These are phyloP conservation scores for Pipa parva DNA, from an alignment of 2,113 vertebrate species.

Conservation along the genomic window DNA sequence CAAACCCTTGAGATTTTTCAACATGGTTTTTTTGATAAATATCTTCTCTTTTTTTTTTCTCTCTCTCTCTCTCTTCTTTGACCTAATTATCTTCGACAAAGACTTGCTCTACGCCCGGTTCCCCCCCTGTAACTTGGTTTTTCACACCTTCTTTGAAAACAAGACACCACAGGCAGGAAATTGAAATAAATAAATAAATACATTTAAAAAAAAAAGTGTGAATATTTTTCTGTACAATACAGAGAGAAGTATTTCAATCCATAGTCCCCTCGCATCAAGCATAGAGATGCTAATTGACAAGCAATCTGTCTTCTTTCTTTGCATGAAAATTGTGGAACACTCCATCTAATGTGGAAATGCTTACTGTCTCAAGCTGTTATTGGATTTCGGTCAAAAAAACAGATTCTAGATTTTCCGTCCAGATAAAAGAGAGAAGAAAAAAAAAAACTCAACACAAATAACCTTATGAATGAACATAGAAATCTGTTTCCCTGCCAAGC, in stretches of 20 bases:
- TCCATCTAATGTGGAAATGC: slow-evolving; percentile 8
- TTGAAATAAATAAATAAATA: slow-evolving; percentile 3
- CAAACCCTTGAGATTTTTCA: slow-evolving; percentile 2
- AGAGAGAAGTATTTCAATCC: slow-evolving; percentile 15
- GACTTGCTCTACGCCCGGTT: slow-evolving; percentile 1
- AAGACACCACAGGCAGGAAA: slow-evolving; percentile 36
- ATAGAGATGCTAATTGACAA: slow-evolving; percentile 29
- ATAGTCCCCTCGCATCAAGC: not conserved
- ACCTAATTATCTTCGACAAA: slow-evolving; percentile 37
- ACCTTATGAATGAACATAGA: slow-evolving; percentile 4
- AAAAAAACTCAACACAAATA: not conserved
- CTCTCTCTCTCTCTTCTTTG: no score
- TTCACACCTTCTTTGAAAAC: slow-evolving; percentile 30
- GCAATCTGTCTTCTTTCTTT: slow-evolving; percentile 23
- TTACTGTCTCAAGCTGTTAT: slow-evolving; percentile 15
- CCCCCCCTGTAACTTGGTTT: slow-evolving; percentile 7
- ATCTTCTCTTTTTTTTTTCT: slow-evolving; percentile 23
- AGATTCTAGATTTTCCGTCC: slow-evolving; percentile 15
- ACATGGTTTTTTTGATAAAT: slow-evolving; percentile 34
- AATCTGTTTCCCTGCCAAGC: not conserved
- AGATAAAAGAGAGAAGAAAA: slow-evolving; percentile 22
- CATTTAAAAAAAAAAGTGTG: slow-evolving; percentile 17
- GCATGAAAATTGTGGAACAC: slow-evolving; percentile 20
- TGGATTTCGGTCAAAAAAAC: slow-evolving; percentile 27
- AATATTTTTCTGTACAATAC: slow-evolving; percentile 26